Percentiles rank a stretch among this genome's conserved stretches.
phyloP scores from a whole-genome alignment of 2,113 vertebrate species.

The Gymnocephalus cernua region DNA sequence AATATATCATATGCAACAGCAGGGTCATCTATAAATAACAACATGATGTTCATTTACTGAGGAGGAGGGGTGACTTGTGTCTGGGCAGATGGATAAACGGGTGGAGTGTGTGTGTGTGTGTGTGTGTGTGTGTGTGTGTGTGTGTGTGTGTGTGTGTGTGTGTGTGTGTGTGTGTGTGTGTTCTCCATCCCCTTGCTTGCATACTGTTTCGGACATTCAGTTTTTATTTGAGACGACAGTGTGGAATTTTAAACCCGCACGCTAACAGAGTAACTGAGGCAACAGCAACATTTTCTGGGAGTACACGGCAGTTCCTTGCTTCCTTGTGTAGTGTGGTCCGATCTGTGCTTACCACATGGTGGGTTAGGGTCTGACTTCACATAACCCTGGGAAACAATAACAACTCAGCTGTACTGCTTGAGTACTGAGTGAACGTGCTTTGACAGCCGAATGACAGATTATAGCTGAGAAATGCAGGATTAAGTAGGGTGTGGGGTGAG shows the following conservation, averaged over 20 bases:
- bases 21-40: constrained; percentile 81
- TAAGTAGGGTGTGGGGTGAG: constrained; percentile 25
- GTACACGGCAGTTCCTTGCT: constrained; percentile 18
- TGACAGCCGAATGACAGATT: constrained; percentile 50
- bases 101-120: constrained; percentile 16
- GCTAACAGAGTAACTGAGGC: constrained; percentile 6
- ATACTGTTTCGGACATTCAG: constrained; percentile 1
- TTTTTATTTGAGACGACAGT: constrained; percentile 37
- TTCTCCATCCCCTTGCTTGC: constrained; percentile 17
- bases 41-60: constrained; percentile 68
- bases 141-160: not conserved
- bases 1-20: constrained; percentile 63
- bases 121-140: constrained; percentile 14
- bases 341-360: constrained; percentile 40
- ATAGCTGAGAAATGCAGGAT: constrained; percentile 26
- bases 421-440: constrained; percentile 45
- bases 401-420: constrained; percentile 39
- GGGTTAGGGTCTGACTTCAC: constrained; percentile 43
- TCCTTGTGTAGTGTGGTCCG: constrained; percentile 30
- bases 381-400: constrained; percentile 54
- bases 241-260: constrained; percentile 19
- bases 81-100: constrained; percentile 60
- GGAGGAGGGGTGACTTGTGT: constrained; percentile 57
- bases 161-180: constrained; percentile 15
- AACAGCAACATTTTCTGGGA: constrained; percentile 12